Evolutionary conservation across 2,797 vertebrate genomes (phyloP).

Genomic region (Natrix natrix): DNA sequence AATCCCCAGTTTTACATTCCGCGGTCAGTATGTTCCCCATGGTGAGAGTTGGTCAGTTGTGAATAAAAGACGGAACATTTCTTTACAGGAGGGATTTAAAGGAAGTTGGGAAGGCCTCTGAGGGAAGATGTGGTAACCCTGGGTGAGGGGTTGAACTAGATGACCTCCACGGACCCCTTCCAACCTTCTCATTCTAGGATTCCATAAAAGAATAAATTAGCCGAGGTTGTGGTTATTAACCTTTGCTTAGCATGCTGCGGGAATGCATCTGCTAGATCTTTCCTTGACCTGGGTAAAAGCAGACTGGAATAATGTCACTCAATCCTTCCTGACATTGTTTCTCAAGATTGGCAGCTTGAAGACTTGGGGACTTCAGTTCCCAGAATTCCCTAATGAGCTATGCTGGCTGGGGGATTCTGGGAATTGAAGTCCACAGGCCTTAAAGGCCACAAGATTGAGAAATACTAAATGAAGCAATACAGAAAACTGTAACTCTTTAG

Average conservation of each 20-base stretch:
- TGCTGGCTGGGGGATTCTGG: neutral
- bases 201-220: neutral
- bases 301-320: neutral
- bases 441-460: neutral
- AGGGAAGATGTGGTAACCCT: neutral
- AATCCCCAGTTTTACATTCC: neutral
- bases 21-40: neutral
- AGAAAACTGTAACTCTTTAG: neutral
- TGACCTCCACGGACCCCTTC: neutral
- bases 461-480: neutral
- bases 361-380: neutral
- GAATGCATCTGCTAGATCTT: neutral
- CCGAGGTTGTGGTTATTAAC: neutral
- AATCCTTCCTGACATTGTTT: neutral
- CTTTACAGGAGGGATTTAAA: neutral
- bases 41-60: neutral
- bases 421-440: neutral
- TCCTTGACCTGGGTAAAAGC: neutral
- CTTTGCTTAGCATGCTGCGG: neutral
- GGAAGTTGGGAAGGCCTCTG: neutral
- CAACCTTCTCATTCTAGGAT: neutral
- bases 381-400: neutral
- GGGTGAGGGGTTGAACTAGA: neutral
- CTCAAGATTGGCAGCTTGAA: neutral
- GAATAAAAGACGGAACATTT: neutral